Base-by-base conservation (phyloP, 2,888 invertebrate species). In the Stictocephala bisonia region DNA sequence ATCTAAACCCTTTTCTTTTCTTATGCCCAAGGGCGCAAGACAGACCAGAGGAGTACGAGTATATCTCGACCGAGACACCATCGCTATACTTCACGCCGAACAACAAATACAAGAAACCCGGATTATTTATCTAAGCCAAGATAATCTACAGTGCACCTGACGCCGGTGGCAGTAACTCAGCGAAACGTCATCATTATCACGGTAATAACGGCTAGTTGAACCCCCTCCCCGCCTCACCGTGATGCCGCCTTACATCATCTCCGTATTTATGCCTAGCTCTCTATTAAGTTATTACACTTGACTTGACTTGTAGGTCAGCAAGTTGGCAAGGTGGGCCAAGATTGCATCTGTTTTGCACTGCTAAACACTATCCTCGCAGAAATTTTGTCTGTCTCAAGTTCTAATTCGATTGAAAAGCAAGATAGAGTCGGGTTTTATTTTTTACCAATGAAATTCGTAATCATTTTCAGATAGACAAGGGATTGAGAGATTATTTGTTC, bases 151-250 rank as follows among this genome's bases (percentile, higher is more conserved):
- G 60, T 35, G 70, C 70, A 70, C 70, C 70, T 70, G 70, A 70
- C 41, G 70, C 70, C 31, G 70, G 18, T 27, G 4, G 41, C 56
- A 73, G 58, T 72, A 72, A 72, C 68, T 72, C 44, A 29, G 22
- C 31, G 48, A 69, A 56, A 73, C 73, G 68, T 73, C 69, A 58
- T 73, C 66, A 73, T 73, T 73, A 72, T 72, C 67, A 72, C 56
- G 53, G 48, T 73, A 73, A 68, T 29, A 69, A 68, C 26, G 27
- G 51, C 69, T 13, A 22, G n/a, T n/a, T n/a, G 22, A 27, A 20
- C 29, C 26, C 50, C 27, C 68, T 9, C 24, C 11, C 26, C 6
- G 24, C 24, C 58, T n/a, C 40, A 24, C 64, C 40, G 15, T 20
- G 7, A 13, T 40, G 15, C 15, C 35, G 20, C 41, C 22, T 22